A percentile compares a stretch with the other conserved stretches of the same genome.
Evolutionary conservation across 2,888 invertebrate genomes (phyloP).

Genomic region (Lepetodrilus schrolli): DNA sequence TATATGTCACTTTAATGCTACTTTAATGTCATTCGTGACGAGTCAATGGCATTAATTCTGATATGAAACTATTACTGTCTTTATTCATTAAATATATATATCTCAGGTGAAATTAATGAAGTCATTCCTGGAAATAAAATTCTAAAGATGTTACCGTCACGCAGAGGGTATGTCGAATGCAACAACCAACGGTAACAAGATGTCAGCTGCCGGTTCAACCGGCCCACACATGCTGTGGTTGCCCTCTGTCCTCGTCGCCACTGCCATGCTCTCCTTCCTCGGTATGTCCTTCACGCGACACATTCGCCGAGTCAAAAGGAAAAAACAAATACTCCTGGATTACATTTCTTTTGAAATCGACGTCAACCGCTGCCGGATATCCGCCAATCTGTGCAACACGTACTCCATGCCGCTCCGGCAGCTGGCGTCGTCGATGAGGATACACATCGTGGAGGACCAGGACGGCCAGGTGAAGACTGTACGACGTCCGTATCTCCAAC

Average conservation of each 20-base stretch:
- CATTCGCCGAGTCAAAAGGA: neutral
- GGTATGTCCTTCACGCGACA: conserved; percentile 6
- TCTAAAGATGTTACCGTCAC: no score
- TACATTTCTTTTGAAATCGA: neutral
- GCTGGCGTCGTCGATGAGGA: neutral
- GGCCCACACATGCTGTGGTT: neutral
- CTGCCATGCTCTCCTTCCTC: neutral
- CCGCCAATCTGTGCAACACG: conserved; percentile 15
- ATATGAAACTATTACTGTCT: no score
- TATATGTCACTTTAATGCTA: no score
- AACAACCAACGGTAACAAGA: neutral
- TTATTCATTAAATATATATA: no score
- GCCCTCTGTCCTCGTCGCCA: neutral
- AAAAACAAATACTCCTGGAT: neutral
- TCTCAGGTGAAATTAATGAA: no score
- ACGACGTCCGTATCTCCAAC: neutral
- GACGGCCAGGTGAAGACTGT: neutral
- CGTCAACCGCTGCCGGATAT: conserved; percentile 18
- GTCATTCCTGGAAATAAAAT: no score
- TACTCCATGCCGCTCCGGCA: conserved; percentile 18
- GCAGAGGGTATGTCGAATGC: conserved; percentile 10
- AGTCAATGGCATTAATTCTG: no score
- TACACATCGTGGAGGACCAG: conserved; percentile 2
- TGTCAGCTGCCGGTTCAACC: no score
- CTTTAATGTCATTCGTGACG: no score